Percentiles rank a stretch among this genome's conserved stretches.
These are phyloP conservation scores for Trisateles emortualis DNA, from an alignment of 2,888 invertebrate species.

Conservation along the genomic window DNA sequence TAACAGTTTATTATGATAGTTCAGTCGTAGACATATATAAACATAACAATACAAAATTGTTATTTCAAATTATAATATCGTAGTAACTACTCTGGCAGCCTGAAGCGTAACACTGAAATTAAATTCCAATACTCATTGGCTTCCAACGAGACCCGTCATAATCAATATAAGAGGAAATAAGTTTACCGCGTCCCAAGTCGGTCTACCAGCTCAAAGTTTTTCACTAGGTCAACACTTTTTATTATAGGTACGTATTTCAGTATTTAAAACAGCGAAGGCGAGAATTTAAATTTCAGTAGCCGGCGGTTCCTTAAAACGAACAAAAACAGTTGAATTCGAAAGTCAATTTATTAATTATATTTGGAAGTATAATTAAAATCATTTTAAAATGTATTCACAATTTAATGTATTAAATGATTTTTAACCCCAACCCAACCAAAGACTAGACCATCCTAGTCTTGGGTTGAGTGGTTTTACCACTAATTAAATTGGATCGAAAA, in stretches of 20 bases:
- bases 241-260: conserved; percentile 27
- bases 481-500: no score
- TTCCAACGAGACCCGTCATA: conserved; percentile 49
- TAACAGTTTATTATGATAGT: conserved; percentile 28
- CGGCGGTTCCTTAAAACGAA: not conserved
- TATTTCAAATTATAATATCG: conserved; percentile 49
- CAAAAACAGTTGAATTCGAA: not conserved
- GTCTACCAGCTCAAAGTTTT: conserved; percentile 33
- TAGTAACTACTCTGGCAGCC: conserved; percentile 35
- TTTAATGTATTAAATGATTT: no score
- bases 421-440: no score
- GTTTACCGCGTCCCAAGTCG: conserved; percentile 30
- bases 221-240: conserved; percentile 15
- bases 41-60: conserved; percentile 32
- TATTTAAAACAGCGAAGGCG: conserved; percentile 18
- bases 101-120: conserved; percentile 48
- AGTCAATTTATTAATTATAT: no score
- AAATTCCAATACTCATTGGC: conserved; percentile 57
- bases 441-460: no score
- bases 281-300: conserved; percentile 4
- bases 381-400: no score
- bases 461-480: no score
- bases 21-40: conserved; percentile 16
- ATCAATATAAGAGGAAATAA: conserved; percentile 55
- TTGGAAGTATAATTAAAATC: no score